Percentiles rank a stretch among this genome's conserved stretches.
Evolutionary conservation across 2,888 invertebrate genomes (phyloP).

Genomic region (Stenodema calcarata): DNA sequence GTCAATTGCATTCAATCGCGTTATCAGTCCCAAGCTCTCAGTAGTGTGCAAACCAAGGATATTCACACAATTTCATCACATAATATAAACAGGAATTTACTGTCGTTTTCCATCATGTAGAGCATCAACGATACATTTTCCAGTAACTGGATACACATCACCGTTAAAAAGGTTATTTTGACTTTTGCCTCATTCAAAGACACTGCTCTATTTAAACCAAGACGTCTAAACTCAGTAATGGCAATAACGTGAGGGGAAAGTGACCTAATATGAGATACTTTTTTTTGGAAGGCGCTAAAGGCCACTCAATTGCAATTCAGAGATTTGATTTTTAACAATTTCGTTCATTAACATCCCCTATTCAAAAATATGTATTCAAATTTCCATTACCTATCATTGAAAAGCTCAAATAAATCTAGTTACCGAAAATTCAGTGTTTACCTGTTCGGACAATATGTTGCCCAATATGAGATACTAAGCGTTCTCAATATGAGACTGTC

Average conservation of each 20-base stretch:
- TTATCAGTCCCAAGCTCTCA: neutral
- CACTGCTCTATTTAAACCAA: no score
- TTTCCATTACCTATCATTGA: neutral
- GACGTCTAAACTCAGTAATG: no score
- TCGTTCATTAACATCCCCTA: neutral
- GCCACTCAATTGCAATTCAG: neutral
- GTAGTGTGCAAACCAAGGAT: no score
- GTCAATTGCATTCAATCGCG: neutral
- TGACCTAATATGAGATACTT: neutral
- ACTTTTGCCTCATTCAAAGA: no score
- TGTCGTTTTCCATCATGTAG: no score
- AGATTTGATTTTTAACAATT: neutral
- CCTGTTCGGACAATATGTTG: neutral
- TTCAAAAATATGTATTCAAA: constrained; percentile 8
- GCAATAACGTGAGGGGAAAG: no score
- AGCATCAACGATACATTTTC: no score
- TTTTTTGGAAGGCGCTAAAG: neutral
- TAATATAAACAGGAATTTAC: no score
- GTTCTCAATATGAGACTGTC: constrained; percentile 14
- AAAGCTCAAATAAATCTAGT: neutral
- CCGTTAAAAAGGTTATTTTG: no score
- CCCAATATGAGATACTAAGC: constrained; percentile 20
- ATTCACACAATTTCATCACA: no score
- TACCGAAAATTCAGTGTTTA: neutral
- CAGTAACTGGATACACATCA: no score